Evolutionary conservation across 2,888 invertebrate genomes (phyloP).

Genomic region (Sphaeridia pumilis): DNA sequence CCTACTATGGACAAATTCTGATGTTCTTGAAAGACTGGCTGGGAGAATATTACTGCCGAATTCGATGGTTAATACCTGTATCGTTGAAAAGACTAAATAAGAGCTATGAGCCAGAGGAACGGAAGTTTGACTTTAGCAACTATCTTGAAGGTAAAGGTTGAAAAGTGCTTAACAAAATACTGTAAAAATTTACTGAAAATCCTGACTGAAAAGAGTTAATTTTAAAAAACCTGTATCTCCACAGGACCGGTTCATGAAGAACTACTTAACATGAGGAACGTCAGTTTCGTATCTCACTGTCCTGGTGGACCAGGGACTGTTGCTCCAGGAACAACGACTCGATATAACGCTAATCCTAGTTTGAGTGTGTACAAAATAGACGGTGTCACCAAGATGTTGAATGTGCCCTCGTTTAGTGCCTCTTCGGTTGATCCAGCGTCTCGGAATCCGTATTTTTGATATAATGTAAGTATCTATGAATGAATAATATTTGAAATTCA

Average conservation of each 20-base stretch:
- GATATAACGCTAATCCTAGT: neutral
- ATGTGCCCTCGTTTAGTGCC: conserved; percentile 8
- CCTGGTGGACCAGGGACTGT: conserved; percentile 1
- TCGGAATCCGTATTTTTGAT: conserved; percentile 9
- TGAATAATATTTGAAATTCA: too few relatives aligned
- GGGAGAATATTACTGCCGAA: conserved; percentile 9
- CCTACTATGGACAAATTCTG: conserved; percentile 11
- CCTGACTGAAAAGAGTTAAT: too few relatives aligned
- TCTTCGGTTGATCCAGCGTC: conserved; percentile 1
- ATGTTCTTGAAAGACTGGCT: conserved; percentile 8
- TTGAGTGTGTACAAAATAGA: neutral
- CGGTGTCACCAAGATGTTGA: conserved; percentile 4
- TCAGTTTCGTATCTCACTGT: conserved; percentile 11
- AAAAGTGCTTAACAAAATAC: too few relatives aligned
- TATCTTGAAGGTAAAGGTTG: conserved; percentile 15
- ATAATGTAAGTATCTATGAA: too few relatives aligned
- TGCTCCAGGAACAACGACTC: neutral
- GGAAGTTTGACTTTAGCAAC: conserved; percentile 10
- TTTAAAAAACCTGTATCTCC: too few relatives aligned
- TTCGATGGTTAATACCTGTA: conserved; percentile 10
- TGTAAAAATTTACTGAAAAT: too few relatives aligned
- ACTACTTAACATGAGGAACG: conserved; percentile 5
- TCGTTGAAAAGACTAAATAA: neutral
- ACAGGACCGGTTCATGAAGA: conserved; percentile 11
- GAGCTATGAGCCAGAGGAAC: neutral